Percentiles rank a stretch among this genome's conserved stretches.
Evolutionary conservation across 2,888 invertebrate genomes (phyloP).

Genomic region (Alsophila aescularia): DNA sequence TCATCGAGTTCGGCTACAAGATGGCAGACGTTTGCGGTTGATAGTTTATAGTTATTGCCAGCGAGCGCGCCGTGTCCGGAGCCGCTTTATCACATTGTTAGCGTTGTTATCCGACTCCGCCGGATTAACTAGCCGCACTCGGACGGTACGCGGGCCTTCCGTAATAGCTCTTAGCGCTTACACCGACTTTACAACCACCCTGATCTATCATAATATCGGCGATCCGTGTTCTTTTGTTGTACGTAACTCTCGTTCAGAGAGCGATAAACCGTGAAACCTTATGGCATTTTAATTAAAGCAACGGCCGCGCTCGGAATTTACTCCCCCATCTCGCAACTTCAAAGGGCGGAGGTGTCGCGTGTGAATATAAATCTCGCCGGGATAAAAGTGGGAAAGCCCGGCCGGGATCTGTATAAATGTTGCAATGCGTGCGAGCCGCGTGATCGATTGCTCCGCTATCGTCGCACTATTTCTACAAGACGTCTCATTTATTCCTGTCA

Average conservation of each 20-base stretch:
- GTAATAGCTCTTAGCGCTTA: slow-evolving; percentile 67
- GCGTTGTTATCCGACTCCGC: slow-evolving; percentile 78
- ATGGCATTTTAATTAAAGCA: slow-evolving; percentile 79
- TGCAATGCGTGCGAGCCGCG: slow-evolving; percentile 69
- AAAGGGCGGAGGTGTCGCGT: slow-evolving; percentile 78
- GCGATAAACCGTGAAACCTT: slow-evolving; percentile 59
- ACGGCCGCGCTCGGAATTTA: slow-evolving; percentile 67
- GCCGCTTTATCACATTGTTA: slow-evolving; percentile 83
- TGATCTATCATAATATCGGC: slow-evolving; percentile 42
- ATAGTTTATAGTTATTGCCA: slow-evolving; percentile 85
- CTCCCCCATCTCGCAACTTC: slow-evolving; percentile 73
- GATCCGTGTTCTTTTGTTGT: slow-evolving; percentile 26
- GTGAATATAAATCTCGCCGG: slow-evolving; percentile 76
- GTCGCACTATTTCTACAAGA: slow-evolving; percentile 72
- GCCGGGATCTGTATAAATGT: slow-evolving; percentile 73
- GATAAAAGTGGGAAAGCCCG: slow-evolving; percentile 67
- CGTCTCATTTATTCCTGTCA: slow-evolving; percentile 74
- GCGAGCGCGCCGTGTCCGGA: slow-evolving; percentile 76
- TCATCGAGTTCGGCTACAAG: slow-evolving; percentile 79
- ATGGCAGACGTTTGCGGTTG: slow-evolving; percentile 84
- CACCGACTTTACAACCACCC: slow-evolving; percentile 49
- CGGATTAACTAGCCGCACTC: slow-evolving; percentile 77
- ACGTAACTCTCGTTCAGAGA: slow-evolving; percentile 35
- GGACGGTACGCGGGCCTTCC: slow-evolving; percentile 58
- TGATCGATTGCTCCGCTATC: slow-evolving; percentile 75